Evolutionary conservation across 2,888 invertebrate genomes (phyloP).

Genomic region (Agriopis marginaria): DNA sequence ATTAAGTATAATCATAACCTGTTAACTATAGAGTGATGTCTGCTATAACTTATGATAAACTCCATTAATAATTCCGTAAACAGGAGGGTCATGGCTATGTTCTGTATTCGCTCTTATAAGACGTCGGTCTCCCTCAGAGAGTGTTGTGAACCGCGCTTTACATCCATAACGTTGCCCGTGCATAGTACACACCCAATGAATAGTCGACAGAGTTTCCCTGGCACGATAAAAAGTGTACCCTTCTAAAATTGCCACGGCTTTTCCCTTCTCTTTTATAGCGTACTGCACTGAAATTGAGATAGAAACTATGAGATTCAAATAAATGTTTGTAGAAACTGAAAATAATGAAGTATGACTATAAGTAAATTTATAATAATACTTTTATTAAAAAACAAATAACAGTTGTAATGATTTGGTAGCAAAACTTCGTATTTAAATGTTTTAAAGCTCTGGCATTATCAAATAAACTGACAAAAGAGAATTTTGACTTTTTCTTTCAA

Average conservation of each 20-base stretch:
- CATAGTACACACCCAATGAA: conserved; percentile 46
- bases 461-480: too few relatives aligned
- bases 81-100: conserved; percentile 29
- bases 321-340: too few relatives aligned
- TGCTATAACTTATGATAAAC: conserved; percentile 5
- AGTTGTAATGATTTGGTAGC: too few relatives aligned
- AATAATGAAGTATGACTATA: too few relatives aligned
- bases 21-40: too few relatives aligned
- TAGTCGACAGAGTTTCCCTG: neutral
- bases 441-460: too few relatives aligned
- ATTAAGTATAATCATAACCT: too few relatives aligned
- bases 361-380: too few relatives aligned
- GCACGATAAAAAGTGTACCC: conserved; percentile 41
- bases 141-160: neutral
- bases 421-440: too few relatives aligned
- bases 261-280: neutral
- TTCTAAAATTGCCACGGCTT: conserved; percentile 13
- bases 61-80: conserved; percentile 17
- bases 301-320: neutral
- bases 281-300: conserved; percentile 1
- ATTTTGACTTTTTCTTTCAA: too few relatives aligned
- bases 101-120: neutral
- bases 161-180: neutral
- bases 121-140: neutral
- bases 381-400: too few relatives aligned